phyloP scores from a whole-genome alignment of 1,140 invertebrate genomes.

The Euwallacea fornicatus region DNA sequence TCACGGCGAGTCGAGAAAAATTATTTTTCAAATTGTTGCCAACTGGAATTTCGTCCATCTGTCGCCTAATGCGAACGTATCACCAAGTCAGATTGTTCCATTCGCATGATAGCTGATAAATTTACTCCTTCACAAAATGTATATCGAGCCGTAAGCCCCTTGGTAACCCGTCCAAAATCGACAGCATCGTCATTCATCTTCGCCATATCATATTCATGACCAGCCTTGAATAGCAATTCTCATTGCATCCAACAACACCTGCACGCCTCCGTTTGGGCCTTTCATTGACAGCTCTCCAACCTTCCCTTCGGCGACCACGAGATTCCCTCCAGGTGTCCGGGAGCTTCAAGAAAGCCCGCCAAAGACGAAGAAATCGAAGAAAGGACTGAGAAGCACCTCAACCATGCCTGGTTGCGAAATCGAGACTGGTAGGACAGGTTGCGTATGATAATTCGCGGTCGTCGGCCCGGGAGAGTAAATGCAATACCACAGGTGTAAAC shows the following conservation, averaged over 20 bases:
- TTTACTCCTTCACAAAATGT: too few species aligned
- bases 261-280: constrained; percentile 4
- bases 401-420: constrained; percentile 42
- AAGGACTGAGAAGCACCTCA: constrained; percentile 2
- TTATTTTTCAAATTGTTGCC: too few species aligned
- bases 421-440: constrained; percentile 51
- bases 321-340: constrained; percentile 27
- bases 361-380: constrained; percentile 22
- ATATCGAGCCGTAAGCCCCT: too few species aligned
- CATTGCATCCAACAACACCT: constrained; percentile 7
- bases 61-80: too few species aligned
- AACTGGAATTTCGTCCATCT: too few species aligned
- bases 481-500: constrained; percentile 50
- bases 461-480: constrained; percentile 40
- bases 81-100: too few species aligned
- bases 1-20: too few species aligned
- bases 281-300: constrained; percentile 26
- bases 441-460: constrained; percentile 51
- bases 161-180: too few species aligned
- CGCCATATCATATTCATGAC: too few species aligned
- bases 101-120: too few species aligned
- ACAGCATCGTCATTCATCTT: too few species aligned
- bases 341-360: constrained; percentile 19
- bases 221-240: not conserved
- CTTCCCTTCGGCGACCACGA: constrained; percentile 31